Conservation (phyloP, 2,888 invertebrate genomes). For the Watsonalla cultraria region DNA sequence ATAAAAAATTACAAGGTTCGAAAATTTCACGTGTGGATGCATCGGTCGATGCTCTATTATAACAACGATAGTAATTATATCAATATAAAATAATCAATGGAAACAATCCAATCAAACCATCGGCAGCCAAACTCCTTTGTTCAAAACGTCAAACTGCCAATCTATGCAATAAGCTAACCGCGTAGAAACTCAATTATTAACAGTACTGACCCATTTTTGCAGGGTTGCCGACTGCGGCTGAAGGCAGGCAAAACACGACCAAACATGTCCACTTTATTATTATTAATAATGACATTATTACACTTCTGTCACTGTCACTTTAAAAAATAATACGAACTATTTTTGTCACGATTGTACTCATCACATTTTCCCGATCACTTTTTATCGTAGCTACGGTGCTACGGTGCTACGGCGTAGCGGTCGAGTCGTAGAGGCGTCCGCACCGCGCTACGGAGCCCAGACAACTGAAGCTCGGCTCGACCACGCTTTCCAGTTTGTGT, state of each 20-base stretch:
- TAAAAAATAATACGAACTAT: slow-evolving; percentile 28
- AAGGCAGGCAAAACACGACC: slow-evolving; percentile 37
- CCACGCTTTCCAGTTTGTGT: slow-evolving; percentile 49
- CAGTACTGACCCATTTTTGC: slow-evolving; percentile 72
- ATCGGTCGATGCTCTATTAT: no score
- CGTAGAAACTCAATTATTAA: slow-evolving; percentile 54
- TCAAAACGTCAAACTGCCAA: slow-evolving; percentile 46
- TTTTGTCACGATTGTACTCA: slow-evolving; percentile 28
- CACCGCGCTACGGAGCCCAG: slow-evolving; percentile 54
- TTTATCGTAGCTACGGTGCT: slow-evolving; percentile 10
- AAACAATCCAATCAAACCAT: slow-evolving; percentile 3
- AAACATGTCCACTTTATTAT: slow-evolving; percentile 58
- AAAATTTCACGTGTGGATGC: no score
- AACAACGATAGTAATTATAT: not conserved
- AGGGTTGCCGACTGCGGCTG: slow-evolving; percentile 54
- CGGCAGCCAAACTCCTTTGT: slow-evolving; percentile 40
- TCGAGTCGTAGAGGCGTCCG: slow-evolving; percentile 42
- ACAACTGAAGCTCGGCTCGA: slow-evolving; percentile 57
- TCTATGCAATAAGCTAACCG: slow-evolving; percentile 44
- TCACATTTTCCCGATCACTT: slow-evolving; percentile 52
- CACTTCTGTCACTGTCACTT: slow-evolving; percentile 31
- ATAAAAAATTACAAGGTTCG: no score
- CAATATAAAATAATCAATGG: slow-evolving; percentile 4
- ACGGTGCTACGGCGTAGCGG: slow-evolving; percentile 25
- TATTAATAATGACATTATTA: slow-evolving; percentile 9